A percentile compares a stretch with the other conserved stretches of the same genome.
These are phyloP conservation scores for Lacerta agilis DNA, from an alignment of 2,797 vertebrate genomes.

Conservation along the genomic window DNA sequence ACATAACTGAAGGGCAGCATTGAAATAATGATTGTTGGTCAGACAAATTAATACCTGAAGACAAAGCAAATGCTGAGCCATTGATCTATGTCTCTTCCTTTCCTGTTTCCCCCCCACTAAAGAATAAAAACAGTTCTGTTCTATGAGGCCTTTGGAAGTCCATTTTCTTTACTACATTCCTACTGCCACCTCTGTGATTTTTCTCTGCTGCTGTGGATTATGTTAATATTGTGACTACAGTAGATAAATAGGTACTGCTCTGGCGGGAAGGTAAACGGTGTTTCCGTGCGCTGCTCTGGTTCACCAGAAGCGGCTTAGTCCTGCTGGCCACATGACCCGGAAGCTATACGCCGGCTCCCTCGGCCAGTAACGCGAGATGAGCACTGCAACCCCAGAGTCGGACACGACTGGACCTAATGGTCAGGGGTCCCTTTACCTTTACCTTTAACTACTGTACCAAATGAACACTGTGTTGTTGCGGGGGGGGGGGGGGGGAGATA, in stretches of 20 bases:
- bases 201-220: background rate
- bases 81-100: background rate
- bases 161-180: background rate
- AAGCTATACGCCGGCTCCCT: too few species aligned
- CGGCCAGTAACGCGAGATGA: too few species aligned
- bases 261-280: too few species aligned
- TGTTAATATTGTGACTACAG: background rate
- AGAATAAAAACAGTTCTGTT: background rate
- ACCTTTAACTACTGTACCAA: background rate
- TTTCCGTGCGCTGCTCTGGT: too few species aligned
- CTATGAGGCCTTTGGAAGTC: background rate
- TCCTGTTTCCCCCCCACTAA: background rate
- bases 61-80: background rate
- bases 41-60: background rate
- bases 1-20: too few species aligned
- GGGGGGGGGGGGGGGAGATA: background rate
- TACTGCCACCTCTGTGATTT: background rate
- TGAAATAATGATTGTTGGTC: too few species aligned
- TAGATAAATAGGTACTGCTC: too few species aligned
- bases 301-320: too few species aligned
- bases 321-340: too few species aligned
- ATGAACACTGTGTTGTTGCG: conserved; percentile 28
- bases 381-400: too few species aligned
- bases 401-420: too few species aligned
- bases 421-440: too few species aligned